Conservation (phyloP, 2,888 invertebrate species). For the Zeuzera pyrina region DNA sequence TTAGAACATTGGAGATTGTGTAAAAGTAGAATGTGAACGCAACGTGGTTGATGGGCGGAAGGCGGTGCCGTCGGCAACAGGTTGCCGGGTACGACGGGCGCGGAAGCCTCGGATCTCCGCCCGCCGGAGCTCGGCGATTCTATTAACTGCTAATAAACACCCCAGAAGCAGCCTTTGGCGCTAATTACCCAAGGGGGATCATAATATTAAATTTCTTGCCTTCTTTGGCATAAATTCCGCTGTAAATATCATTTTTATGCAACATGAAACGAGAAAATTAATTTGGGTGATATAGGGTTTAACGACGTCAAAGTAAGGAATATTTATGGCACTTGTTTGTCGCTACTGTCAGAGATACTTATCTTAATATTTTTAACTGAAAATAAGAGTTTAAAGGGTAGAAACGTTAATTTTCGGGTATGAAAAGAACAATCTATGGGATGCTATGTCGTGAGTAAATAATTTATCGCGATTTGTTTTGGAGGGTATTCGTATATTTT, state of each 20-base stretch:
- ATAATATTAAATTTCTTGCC: slow-evolving; percentile 44
- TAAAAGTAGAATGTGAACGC: slow-evolving; percentile 2
- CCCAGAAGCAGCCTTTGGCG: slow-evolving; percentile 38
- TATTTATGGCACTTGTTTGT: too few relatives aligned
- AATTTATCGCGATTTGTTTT: too few relatives aligned
- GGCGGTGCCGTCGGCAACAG: slow-evolving; percentile 70
- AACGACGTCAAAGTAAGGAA: too few relatives aligned
- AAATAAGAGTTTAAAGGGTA: too few relatives aligned
- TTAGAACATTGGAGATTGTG: background rate
- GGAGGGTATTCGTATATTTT: too few relatives aligned
- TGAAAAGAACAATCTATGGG: too few relatives aligned
- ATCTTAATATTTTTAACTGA: too few relatives aligned
- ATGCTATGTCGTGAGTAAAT: too few relatives aligned
- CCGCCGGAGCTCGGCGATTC: slow-evolving; percentile 38
- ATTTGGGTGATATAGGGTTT: too few relatives aligned
- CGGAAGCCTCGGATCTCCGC: slow-evolving; percentile 26
- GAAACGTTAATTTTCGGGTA: too few relatives aligned
- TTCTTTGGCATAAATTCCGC: slow-evolving; percentile 21
- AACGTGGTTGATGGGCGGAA: slow-evolving; percentile 55
- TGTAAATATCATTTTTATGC: slow-evolving; percentile 32
- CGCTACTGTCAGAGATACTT: too few relatives aligned
- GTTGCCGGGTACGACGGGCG: slow-evolving; percentile 41
- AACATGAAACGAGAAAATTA: slow-evolving; percentile 11
- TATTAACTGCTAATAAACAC: slow-evolving; percentile 59
- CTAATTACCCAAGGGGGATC: slow-evolving; percentile 48